A percentile compares a stretch with the other conserved stretches of the same genome.
Evolutionary conservation across 2,113 vertebrate species (phyloP).

Genomic region (Micronisus gabar): DNA sequence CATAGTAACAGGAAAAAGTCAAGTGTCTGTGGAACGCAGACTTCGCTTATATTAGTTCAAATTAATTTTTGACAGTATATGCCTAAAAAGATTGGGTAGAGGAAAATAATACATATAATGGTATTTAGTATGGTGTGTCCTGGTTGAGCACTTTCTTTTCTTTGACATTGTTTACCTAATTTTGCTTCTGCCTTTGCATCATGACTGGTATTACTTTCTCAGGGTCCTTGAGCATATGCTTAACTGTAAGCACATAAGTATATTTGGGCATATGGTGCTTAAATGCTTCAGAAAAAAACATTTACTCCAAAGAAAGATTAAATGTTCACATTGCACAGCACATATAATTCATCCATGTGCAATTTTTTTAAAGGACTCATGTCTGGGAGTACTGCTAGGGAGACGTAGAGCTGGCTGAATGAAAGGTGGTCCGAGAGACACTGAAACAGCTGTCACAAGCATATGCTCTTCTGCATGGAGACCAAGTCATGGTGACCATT

Average conservation of each 20-base stretch:
- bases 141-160: background rate
- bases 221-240: background rate
- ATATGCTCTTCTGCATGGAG: background rate
- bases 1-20: background rate
- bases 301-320: background rate
- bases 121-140: background rate
- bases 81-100: background rate
- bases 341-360: background rate
- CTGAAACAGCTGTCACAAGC: background rate
- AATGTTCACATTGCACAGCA: background rate
- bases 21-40: background rate
- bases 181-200: background rate
- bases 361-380: background rate
- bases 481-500: background rate
- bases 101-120: background rate
- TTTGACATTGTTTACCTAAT: background rate
- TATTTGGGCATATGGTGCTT: background rate
- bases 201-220: background rate
- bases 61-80: background rate
- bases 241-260: background rate
- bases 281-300: background rate
- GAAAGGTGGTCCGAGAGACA: background rate
- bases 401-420: background rate
- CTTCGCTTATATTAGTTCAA: background rate
- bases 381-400: background rate